Base-by-base conservation (phyloP, 2,113 vertebrate genomes). In the Ellobius talpinus region DNA sequence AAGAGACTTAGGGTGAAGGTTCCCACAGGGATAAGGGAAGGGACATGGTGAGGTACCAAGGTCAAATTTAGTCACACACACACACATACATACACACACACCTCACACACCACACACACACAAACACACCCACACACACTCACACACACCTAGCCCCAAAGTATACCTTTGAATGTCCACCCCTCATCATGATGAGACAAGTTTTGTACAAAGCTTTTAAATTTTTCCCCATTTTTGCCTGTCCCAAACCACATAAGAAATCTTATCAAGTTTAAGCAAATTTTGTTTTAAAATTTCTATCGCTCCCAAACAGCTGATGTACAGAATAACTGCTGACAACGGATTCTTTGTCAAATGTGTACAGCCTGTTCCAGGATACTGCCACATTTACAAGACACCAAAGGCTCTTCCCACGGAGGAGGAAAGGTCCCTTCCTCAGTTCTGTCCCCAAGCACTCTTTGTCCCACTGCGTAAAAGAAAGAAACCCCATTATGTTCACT, bases 231-330 rank as follows among this genome's bases (percentile, higher is more conserved):
- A 72, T 36, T 61, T 65, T 6, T 24, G 21, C 52, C 0, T 84
- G 68, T 89, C 68, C 87, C 63, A 50, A 55, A 58, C 26, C 39
- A 9, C 21, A 58, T 10, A 5, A 89, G 82, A 87, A 65, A 70
- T 42, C 42, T 88, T 95, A 45, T 65, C 70, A 88, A 72, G 66
- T 92, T 89, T 66, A 66, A 74, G 58, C 19, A 36, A 47, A 52
- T 36, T 94, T 73, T 88, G 70, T 91, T 79, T 82, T 61, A 65
- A 58, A 93, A 79, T 70, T 74, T 58, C 68, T 87, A 58, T 39
- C 31, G 52, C 45, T 13, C 39, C 1, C 50, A 58, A 76, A 94
- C 26, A 89, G 82, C 17, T 81, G 42, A 76, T 16, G 0, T 42
- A 50, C 50, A 94, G 86, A 88, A 45, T 74, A 82, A 87, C 86